These are phyloP conservation scores for Penelope pileata DNA, from an alignment of 2,113 vertebrate species.

Conservation along the genomic window DNA sequence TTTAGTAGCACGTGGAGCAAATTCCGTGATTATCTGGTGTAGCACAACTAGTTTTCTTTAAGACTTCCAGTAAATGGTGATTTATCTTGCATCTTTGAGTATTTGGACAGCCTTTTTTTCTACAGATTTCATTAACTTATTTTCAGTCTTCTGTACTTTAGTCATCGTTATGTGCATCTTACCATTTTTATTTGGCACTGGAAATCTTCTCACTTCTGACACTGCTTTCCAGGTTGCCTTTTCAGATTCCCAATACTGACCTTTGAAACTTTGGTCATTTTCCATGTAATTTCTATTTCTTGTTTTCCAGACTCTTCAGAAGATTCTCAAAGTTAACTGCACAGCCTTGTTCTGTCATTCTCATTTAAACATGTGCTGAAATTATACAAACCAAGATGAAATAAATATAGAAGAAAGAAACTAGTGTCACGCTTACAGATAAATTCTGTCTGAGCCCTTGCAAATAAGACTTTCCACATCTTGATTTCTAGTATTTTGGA, in stretches of 20 bases:
- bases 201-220: background rate
- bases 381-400: background rate
- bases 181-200: background rate
- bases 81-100: background rate
- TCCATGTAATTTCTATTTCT: background rate
- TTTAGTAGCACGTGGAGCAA: background rate
- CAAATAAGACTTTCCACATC: background rate
- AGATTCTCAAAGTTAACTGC: background rate
- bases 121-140: accelerated
- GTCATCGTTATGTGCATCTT: background rate
- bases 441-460: background rate
- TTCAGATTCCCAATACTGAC: background rate
- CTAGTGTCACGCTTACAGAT: too few species aligned
- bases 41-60: background rate
- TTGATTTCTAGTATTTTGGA: background rate
- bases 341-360: background rate
- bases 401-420: too few species aligned
- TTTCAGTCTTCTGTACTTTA: background rate
- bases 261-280: background rate
- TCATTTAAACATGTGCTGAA: background rate
- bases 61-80: background rate
- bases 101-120: background rate
- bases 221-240: background rate
- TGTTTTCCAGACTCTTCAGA: background rate
- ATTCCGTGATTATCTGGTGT: background rate